Percentiles rank a stretch among this genome's conserved stretches.
These are phyloP conservation scores for Crotalus tigris DNA, from an alignment of 2,113 vertebrate genomes.

Conservation along the genomic window DNA sequence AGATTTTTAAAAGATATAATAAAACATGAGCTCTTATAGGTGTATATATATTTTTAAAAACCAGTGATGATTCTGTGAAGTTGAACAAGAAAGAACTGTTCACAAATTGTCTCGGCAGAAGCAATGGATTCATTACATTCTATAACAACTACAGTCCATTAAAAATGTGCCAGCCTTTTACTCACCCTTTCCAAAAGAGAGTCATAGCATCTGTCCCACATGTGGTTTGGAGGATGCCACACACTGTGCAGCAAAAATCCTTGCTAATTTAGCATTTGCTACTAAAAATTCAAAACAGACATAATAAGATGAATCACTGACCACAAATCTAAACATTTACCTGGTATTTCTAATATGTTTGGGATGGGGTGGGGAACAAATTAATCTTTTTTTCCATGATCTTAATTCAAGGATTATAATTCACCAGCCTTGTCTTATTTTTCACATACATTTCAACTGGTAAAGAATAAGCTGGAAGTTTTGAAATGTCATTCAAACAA, in stretches of 20 bases:
- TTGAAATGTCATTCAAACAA: background rate
- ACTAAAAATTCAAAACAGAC: conserved; percentile 1
- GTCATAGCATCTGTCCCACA: conserved; percentile 3
- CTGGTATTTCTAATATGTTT: background rate
- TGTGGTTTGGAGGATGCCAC: conserved; percentile 20
- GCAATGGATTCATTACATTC: conserved; percentile 5
- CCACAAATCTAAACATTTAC: background rate
- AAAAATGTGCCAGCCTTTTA: conserved; percentile 15
- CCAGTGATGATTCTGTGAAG: background rate
- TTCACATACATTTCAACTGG: background rate
- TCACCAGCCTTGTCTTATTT: background rate
- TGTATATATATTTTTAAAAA: background rate
- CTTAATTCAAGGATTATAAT: background rate
- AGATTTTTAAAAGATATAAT: background rate
- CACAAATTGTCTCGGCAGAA: background rate
- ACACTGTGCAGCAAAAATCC: conserved; percentile 7
- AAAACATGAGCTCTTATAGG: background rate
- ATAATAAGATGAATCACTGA: background rate
- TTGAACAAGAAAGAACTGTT: conserved; percentile 15
- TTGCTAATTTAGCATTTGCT: conserved; percentile 18
- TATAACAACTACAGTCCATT: conserved; percentile 1
- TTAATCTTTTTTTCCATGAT: background rate
- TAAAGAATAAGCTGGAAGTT: background rate
- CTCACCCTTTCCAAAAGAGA: conserved; percentile 21
- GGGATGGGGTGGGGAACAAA: background rate